Percentiles rank a stretch among this genome's conserved stretches.
phyloP scores from a whole-genome alignment of 2,113 vertebrate species.

The Pontoporia blainvillei region DNA sequence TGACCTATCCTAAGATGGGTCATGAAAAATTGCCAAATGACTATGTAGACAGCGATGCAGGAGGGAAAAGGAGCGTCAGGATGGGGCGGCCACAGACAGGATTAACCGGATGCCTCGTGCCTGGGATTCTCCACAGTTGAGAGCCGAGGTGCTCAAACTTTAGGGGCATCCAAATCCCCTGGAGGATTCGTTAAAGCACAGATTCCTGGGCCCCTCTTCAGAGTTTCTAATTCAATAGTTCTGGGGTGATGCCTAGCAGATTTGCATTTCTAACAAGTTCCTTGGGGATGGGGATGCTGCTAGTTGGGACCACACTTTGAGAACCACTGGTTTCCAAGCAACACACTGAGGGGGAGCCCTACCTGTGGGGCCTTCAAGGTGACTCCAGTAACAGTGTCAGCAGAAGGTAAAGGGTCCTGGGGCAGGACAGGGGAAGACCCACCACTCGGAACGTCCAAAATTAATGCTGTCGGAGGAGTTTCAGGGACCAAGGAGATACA shows the following conservation, averaged over 20 bases:
- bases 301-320: not conserved
- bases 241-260: not conserved
- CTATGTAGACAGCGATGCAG: not conserved
- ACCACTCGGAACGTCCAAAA: conserved; percentile 80
- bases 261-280: not conserved
- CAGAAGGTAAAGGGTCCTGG: conserved; percentile 39
- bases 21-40: not conserved
- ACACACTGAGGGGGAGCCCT: conserved; percentile 31
- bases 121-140: not conserved
- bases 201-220: not conserved
- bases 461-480: conserved; percentile 79
- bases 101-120: not conserved
- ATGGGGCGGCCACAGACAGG: not conserved
- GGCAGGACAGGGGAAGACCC: conserved; percentile 60
- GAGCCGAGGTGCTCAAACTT: not conserved
- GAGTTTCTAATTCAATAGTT: not conserved
- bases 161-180: not conserved
- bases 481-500: conserved; percentile 84
- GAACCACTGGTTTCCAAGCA: not conserved
- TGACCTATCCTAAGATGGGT: not conserved
- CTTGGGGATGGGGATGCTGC: not conserved
- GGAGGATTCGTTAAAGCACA: not conserved
- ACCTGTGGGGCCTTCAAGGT: conserved; percentile 89
- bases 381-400: conserved; percentile 73
- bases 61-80: not conserved